A percentile compares a stretch with the other conserved stretches of the same genome.
phyloP scores from a whole-genome alignment of 2,888 invertebrate genomes.

The Agonopterix alstromeriana region DNA sequence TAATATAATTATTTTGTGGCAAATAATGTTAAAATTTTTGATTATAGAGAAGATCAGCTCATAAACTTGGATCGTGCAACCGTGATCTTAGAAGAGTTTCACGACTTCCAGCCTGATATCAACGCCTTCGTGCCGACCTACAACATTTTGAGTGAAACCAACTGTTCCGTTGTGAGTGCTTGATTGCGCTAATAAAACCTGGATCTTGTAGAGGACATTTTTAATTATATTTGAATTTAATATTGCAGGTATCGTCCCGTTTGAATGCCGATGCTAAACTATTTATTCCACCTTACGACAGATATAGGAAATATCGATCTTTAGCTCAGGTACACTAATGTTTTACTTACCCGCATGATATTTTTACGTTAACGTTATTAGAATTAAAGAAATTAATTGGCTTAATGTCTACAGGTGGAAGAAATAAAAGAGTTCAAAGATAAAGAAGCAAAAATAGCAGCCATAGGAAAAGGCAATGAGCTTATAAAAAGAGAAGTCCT shows the following conservation, averaged over 20 bases:
- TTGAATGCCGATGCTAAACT: slow-evolving; percentile 48
- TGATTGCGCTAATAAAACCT: slow-evolving; percentile 5
- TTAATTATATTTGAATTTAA: not conserved
- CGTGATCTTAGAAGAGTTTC: not conserved
- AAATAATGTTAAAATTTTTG: not conserved
- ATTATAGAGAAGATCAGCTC: slow-evolving; percentile 15
- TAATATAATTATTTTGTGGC: too few relatives aligned
- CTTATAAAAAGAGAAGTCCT: slow-evolving; percentile 47
- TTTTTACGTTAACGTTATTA: not conserved
- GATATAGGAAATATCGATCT: slow-evolving; percentile 48
- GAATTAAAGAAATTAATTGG: not conserved
- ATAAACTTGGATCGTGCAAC: slow-evolving; percentile 11
- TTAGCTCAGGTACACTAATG: slow-evolving; percentile 38
- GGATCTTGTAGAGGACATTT: not conserved
- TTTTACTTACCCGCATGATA: too few relatives aligned
- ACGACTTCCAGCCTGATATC: slow-evolving; percentile 9
- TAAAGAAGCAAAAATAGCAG: slow-evolving; percentile 50
- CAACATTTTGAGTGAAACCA: slow-evolving; percentile 6
- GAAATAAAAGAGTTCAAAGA: slow-evolving; percentile 48
- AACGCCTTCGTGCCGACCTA: slow-evolving; percentile 10
- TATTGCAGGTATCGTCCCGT: slow-evolving; percentile 33
- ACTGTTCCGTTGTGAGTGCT: slow-evolving; percentile 12
- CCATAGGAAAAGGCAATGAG: slow-evolving; percentile 43
- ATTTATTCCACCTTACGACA: slow-evolving; percentile 58
- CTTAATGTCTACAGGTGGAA: slow-evolving; percentile 35